A percentile compares a stretch with the other conserved stretches of the same genome.
These are phyloP conservation scores for Ormyrus thymus DNA, from an alignment of 2,888 invertebrate genomes.

Conservation along the genomic window DNA sequence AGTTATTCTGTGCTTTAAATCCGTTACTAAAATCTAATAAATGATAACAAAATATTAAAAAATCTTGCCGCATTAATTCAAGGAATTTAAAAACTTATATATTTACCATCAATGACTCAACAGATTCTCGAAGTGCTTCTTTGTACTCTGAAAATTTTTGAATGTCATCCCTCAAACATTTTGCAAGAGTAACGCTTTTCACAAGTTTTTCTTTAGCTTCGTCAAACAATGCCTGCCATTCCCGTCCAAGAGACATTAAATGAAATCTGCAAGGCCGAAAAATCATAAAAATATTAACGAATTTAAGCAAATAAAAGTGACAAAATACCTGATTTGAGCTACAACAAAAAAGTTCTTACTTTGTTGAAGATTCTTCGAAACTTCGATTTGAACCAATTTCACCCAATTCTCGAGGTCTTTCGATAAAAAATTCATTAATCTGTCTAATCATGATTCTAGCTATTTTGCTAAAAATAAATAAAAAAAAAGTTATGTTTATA, in stretches of 20 bases:
- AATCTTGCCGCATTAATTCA: background rate
- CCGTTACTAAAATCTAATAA: constrained; percentile 77
- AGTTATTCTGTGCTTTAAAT: constrained; percentile 78
- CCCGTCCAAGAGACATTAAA: constrained; percentile 82
- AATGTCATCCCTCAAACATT: constrained; percentile 83
- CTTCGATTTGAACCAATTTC: constrained; percentile 58
- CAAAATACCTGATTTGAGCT: background rate
- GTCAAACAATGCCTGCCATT: constrained; percentile 87
- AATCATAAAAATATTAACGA: too few relatives aligned
- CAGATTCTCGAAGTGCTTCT: constrained; percentile 79
- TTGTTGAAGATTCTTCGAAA: constrained; percentile 15
- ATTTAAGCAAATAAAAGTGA: background rate
- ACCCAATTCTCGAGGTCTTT: constrained; percentile 71
- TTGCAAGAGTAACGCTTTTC: constrained; percentile 88
- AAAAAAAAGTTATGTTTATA: background rate
- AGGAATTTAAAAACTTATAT: constrained; percentile 49
- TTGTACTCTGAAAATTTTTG: constrained; percentile 77
- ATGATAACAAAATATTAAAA: background rate
- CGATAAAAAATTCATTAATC: constrained; percentile 76
- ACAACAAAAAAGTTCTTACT: background rate
- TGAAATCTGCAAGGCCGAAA: constrained; percentile 73
- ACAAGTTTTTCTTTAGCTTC: constrained; percentile 86
- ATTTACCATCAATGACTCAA: constrained; percentile 77
- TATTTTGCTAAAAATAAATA: constrained; percentile 74
- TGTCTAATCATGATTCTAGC: constrained; percentile 77